A percentile compares a stretch with the other conserved stretches of the same genome.
Conservation (phyloP, 2,113 vertebrate species). For the Capra hircus region DNA sequence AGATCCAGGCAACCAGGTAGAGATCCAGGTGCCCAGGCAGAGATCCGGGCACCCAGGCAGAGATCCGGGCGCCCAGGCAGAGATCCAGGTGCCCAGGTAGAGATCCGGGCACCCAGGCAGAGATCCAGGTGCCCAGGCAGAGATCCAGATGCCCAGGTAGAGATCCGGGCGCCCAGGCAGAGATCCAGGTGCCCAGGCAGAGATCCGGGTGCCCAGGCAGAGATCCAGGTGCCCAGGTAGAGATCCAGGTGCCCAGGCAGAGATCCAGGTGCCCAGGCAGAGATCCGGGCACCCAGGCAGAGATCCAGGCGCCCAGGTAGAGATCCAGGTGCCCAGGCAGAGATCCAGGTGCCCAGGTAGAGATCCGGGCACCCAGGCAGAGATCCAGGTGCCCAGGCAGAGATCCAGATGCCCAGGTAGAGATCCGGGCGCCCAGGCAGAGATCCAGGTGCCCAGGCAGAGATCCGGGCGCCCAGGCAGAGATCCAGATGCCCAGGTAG, state of each 20-base stretch:
- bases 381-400: too few species aligned
- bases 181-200: neutral
- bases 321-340: neutral
- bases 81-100: rapidly evolving
- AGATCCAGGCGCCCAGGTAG: rapidly evolving
- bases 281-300: neutral
- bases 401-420: too few species aligned
- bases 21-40: rapidly evolving
- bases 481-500: too few species aligned
- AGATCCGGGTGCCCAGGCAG: rapidly evolving
- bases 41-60: rapidly evolving
- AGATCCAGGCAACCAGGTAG: rapidly evolving
- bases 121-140: rapidly evolving
- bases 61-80: rapidly evolving
- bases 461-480: too few species aligned
- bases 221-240: rapidly evolving
- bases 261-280: rapidly evolving
- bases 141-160: rapidly evolving
- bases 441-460: too few species aligned
- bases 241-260: neutral
- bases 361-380: neutral
- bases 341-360: rapidly evolving
- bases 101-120: rapidly evolving
- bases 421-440: too few species aligned
- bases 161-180: neutral